phyloP scores from a whole-genome alignment of 1,140 invertebrate species.

The Neodiprion fabricii region DNA sequence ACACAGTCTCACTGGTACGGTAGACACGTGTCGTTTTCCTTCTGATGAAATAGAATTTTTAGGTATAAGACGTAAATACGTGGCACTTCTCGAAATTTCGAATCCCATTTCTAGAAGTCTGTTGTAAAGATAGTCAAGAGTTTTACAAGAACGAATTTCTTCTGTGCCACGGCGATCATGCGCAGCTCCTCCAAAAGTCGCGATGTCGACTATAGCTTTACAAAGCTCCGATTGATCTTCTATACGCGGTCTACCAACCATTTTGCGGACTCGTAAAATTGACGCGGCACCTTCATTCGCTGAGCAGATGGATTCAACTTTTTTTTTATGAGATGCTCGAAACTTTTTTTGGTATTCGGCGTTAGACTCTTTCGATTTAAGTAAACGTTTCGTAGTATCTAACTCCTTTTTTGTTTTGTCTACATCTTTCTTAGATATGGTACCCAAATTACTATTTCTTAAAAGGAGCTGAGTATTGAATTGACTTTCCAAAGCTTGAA shows the following conservation, averaged over 20 bases:
- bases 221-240: slow-evolving; percentile 18
- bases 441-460: slow-evolving; percentile 7
- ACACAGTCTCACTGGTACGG: slow-evolving; percentile 40
- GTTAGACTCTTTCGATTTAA: no score
- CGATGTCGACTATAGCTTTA: slow-evolving; percentile 24
- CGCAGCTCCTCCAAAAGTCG: slow-evolving; percentile 20
- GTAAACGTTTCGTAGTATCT: no score
- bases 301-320: no score
- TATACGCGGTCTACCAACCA: slow-evolving; percentile 15
- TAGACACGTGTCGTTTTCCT: slow-evolving; percentile 30
- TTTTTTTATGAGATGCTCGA: no score
- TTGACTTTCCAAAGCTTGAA: slow-evolving; percentile 18
- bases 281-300: no score
- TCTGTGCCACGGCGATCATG: slow-evolving; percentile 25
- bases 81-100: slow-evolving; percentile 24
- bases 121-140: slow-evolving; percentile 14
- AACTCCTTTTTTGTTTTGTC: no score
- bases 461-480: slow-evolving; percentile 16
- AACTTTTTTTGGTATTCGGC: no score
- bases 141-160: slow-evolving; percentile 15
- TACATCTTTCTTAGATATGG: background rate
- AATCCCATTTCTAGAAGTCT: slow-evolving; percentile 20
- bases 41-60: slow-evolving; percentile 19
- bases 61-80: slow-evolving; percentile 29
- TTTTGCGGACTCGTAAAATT: no score